Conservation (phyloP, 2,888 invertebrate genomes). For the Scelioninae gen. 1 region DNA sequence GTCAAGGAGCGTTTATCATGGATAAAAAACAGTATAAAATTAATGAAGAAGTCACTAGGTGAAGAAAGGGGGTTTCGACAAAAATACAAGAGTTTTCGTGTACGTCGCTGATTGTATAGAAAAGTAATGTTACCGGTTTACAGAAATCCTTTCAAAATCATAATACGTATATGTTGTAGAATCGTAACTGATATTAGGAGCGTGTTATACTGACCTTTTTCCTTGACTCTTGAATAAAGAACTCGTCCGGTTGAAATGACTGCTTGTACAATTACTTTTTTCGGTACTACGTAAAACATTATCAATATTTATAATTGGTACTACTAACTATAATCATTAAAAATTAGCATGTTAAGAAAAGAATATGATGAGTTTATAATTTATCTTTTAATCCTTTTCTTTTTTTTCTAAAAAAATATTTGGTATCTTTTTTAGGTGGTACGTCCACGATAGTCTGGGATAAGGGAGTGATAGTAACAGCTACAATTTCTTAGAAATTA, state of each 20-base stretch:
- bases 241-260: conserved; percentile 63
- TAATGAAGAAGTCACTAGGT: background rate
- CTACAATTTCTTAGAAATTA: too few relatives aligned
- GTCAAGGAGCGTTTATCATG: conserved; percentile 13
- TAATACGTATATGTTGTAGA: conserved; percentile 64
- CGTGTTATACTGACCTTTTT: conserved; percentile 58
- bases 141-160: conserved; percentile 46
- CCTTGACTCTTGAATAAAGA: conserved; percentile 63
- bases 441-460: too few relatives aligned
- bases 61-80: background rate
- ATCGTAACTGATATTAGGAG: conserved; percentile 53
- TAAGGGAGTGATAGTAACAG: too few relatives aligned
- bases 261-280: conserved; percentile 63
- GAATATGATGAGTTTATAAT: conserved; percentile 14
- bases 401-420: too few relatives aligned
- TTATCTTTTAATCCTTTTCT: too few relatives aligned
- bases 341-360: conserved; percentile 54
- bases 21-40: background rate
- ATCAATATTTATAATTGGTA: conserved; percentile 63
- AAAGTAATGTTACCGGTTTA: conserved; percentile 50
- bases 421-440: too few relatives aligned
- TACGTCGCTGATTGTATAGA: conserved; percentile 33
- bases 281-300: conserved; percentile 64
- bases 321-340: conserved; percentile 61
- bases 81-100: background rate